Percentiles rank a stretch among this genome's conserved stretches.
phyloP scores from a whole-genome alignment of 1,140 invertebrate species.

The Palaemon carinicauda region DNA sequence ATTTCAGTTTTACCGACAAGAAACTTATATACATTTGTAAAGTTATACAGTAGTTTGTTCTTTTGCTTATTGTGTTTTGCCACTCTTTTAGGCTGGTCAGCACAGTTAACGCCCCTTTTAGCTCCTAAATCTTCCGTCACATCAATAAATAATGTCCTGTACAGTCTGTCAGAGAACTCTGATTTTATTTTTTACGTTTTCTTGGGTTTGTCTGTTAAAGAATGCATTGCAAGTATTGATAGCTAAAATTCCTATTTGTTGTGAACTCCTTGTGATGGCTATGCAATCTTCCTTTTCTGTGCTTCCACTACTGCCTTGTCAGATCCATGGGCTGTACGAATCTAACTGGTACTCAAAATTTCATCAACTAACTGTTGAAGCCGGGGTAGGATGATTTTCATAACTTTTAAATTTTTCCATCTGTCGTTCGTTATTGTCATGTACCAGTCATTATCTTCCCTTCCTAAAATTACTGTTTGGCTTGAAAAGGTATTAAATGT shows the following conservation, averaged over 20 bases:
- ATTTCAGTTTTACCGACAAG: too few relatives aligned
- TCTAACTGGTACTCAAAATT: conserved; percentile 49
- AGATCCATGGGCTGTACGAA: conserved; percentile 50
- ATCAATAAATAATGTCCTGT: too few relatives aligned
- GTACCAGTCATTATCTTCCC: not conserved
- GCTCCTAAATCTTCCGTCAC: too few relatives aligned
- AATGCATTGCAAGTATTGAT: not conserved
- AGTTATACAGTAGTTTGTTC: too few relatives aligned
- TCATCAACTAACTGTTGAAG: conserved; percentile 50
- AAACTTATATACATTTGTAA: too few relatives aligned
- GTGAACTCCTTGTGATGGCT: conserved; percentile 23
- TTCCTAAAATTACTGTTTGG: not conserved
- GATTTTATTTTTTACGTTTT: too few relatives aligned
- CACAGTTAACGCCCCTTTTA: too few relatives aligned
- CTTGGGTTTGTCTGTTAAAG: not conserved
- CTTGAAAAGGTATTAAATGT: not conserved
- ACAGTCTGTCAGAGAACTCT: too few relatives aligned
- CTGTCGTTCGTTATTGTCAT: not conserved
- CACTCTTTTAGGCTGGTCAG: too few relatives aligned
- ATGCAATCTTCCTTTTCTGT: conserved; percentile 24
- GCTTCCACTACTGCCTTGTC: conserved; percentile 14
- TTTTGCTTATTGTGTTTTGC: too few relatives aligned
- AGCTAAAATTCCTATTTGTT: not conserved
- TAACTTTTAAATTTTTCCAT: conserved; percentile 4
- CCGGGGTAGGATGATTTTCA: conserved; percentile 43